Percentiles rank a stretch among this genome's conserved stretches.
Evolutionary conservation across 1,140 invertebrate species (phyloP).

Genomic region (Melipona quadrifasciata): DNA sequence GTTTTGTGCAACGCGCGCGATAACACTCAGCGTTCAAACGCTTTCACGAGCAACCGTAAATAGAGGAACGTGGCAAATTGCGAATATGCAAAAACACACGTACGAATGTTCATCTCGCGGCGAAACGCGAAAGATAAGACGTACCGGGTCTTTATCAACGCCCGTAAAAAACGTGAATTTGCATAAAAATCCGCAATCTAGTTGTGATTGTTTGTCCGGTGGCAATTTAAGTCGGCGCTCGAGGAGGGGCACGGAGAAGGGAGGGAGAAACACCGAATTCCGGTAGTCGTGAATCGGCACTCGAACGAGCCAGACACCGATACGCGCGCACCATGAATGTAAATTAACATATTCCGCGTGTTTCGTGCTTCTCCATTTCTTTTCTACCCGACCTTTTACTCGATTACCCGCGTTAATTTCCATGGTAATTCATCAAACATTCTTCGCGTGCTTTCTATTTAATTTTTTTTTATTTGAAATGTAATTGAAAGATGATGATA

Average conservation of each 20-base stretch:
- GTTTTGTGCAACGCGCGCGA: no score
- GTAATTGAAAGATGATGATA: no score
- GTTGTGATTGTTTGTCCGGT: background rate
- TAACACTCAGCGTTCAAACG: no score
- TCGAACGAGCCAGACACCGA: background rate
- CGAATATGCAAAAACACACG: background rate
- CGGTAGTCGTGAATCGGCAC: background rate
- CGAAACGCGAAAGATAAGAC: background rate
- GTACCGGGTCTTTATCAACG: background rate
- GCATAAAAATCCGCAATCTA: no score
- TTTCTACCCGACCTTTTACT: background rate
- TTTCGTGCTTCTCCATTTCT: background rate
- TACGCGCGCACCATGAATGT: background rate
- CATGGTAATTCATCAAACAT: background rate
- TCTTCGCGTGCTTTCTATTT: background rate
- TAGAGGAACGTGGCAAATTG: background rate
- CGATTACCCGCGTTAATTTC: background rate
- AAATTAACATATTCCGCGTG: constrained; percentile 3
- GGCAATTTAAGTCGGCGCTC: background rate
- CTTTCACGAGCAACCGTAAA: no score
- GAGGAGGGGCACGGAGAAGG: no score
- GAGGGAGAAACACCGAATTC: background rate
- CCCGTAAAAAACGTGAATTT: background rate
- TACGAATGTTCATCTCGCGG: no score
- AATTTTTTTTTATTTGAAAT: background rate